Percentiles rank a stretch among this genome's conserved stretches.
Evolutionary conservation across 2,888 invertebrate species (phyloP).

Genomic region (Caenorhabditis sp.): DNA sequence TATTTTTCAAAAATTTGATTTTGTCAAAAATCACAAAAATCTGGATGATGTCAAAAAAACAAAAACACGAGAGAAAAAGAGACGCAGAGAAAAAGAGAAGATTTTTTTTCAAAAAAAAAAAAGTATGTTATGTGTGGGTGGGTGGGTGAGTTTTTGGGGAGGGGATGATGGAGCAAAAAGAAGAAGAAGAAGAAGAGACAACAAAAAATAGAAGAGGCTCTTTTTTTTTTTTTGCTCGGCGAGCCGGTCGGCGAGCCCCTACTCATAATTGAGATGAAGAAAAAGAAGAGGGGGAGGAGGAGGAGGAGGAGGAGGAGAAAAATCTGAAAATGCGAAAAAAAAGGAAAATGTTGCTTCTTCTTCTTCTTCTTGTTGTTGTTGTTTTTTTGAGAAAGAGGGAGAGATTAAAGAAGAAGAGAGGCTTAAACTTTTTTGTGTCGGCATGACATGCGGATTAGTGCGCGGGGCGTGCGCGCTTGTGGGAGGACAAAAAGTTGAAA

Average conservation of each 20-base stretch:
- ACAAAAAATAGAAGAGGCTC: neutral
- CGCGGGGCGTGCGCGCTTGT: too few relatives aligned
- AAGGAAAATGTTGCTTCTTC: too few relatives aligned
- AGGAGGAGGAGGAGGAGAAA: slow-evolving; percentile 13
- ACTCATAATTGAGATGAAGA: neutral
- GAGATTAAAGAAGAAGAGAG: neutral
- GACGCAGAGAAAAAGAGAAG: slow-evolving; percentile 12
- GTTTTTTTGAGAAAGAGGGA: too few relatives aligned
- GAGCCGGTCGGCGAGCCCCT: neutral
- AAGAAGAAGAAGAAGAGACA: slow-evolving; percentile 1
- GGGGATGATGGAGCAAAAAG: slow-evolving; percentile 5
- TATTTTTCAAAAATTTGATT: too few relatives aligned
- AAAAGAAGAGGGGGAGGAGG: slow-evolving; percentile 12
- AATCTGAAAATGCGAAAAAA: too few relatives aligned
- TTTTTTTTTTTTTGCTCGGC: neutral
- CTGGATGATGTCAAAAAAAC: slow-evolving; percentile 1
- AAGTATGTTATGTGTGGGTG: slow-evolving; percentile 4
- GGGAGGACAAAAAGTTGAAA: neutral
- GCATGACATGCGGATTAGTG: too few relatives aligned
- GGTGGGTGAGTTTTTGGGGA: slow-evolving; percentile 1
- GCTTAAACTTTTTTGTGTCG: neutral
- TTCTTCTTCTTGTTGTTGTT: too few relatives aligned
- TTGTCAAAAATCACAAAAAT: too few relatives aligned
- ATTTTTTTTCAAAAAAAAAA: neutral
- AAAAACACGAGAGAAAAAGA: slow-evolving; percentile 5